These are phyloP conservation scores for Leptestheria dahalacensis DNA, from an alignment of 1,140 invertebrate genomes.

Conservation along the genomic window DNA sequence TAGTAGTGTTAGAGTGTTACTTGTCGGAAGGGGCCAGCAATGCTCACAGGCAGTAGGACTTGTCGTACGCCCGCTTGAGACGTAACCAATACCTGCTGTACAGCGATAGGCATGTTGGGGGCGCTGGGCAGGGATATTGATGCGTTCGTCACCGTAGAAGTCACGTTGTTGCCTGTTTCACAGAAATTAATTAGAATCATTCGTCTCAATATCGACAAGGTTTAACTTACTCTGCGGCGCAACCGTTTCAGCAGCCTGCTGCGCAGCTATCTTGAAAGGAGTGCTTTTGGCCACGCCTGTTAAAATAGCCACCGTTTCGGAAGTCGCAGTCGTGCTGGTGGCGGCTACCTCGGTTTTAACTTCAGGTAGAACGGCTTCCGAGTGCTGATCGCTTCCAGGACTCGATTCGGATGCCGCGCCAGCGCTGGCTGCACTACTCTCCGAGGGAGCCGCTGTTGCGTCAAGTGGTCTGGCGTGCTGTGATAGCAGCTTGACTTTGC, in stretches of 20 bases:
- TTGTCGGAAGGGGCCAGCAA: constrained; percentile 7
- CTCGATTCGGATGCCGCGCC: no score
- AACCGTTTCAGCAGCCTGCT: not conserved
- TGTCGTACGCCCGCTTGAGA: constrained; percentile 10
- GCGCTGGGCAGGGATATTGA: not conserved
- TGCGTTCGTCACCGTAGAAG: not conserved
- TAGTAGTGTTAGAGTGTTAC: not conserved
- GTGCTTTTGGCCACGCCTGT: not conserved
- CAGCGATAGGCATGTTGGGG: not conserved
- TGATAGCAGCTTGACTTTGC: constrained; percentile 33
- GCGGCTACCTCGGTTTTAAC: no score
- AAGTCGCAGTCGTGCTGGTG: no score
- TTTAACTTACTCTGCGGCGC: no score
- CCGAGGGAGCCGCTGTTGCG: constrained; percentile 14
- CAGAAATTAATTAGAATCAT: no score
- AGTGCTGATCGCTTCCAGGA: no score
- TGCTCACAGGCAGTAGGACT: constrained; percentile 8
- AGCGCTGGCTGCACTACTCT: not conserved
- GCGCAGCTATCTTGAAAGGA: not conserved
- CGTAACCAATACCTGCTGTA: not conserved
- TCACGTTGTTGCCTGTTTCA: not conserved
- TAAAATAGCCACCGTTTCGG: not conserved
- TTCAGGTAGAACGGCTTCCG: no score
- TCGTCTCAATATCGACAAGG: no score
- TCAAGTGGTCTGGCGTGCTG: constrained; percentile 26